Conservation (phyloP, 2,888 invertebrate genomes). For the Polyploca ridens region DNA sequence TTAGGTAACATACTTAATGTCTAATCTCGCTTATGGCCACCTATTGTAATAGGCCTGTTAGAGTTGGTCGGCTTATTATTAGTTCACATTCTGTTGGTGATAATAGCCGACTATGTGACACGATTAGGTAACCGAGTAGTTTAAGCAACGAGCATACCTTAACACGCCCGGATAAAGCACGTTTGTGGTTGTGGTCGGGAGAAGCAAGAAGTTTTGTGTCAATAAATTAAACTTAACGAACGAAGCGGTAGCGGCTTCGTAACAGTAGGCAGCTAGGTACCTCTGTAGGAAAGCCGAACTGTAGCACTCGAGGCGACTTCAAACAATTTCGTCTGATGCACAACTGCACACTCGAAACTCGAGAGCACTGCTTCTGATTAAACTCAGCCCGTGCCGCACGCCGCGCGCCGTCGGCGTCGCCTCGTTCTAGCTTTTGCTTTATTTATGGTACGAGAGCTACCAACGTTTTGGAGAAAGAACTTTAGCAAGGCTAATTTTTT, state of each 20-base stretch:
- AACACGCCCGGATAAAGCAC: slow-evolving; percentile 14
- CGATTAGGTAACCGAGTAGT: neutral
- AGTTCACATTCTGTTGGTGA: neutral
- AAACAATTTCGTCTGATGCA: slow-evolving; percentile 64
- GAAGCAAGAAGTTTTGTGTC: neutral
- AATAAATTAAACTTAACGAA: slow-evolving; percentile 15
- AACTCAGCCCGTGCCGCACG: slow-evolving; percentile 44
- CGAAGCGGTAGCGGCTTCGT: slow-evolving; percentile 17
- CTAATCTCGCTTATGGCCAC: neutral
- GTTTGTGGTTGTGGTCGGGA: slow-evolving; percentile 12
- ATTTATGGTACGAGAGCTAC: too few species aligned
- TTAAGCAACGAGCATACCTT: neutral
- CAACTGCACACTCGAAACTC: slow-evolving; percentile 54
- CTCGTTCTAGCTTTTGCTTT: slow-evolving; percentile 47
- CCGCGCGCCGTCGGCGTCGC: slow-evolving; percentile 23
- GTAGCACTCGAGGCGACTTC: slow-evolving; percentile 53
- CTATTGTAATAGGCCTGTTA: neutral
- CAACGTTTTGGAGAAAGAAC: too few species aligned
- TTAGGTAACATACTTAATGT: neutral
- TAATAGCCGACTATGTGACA: slow-evolving; percentile 1
- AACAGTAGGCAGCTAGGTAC: slow-evolving; percentile 6
- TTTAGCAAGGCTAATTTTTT: too few species aligned
- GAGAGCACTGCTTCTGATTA: slow-evolving; percentile 70
- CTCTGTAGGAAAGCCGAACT: slow-evolving; percentile 26
- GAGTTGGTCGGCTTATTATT: neutral